These are phyloP conservation scores for Drosophila albomicans DNA, from an alignment of 1,140 invertebrate species.

Conservation along the genomic window DNA sequence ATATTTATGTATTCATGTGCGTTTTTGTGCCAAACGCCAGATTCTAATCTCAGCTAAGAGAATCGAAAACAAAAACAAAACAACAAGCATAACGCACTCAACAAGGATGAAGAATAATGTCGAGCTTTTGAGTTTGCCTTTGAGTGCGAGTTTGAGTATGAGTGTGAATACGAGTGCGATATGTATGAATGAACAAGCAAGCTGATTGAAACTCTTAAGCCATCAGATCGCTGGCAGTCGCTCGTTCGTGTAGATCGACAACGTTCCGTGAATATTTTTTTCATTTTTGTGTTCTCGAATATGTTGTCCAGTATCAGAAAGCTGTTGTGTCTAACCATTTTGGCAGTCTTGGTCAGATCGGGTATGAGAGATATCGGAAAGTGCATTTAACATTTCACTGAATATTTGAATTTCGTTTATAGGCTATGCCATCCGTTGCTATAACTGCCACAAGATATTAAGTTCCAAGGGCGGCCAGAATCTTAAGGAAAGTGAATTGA, in stretches of 20 bases:
- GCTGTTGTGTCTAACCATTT: conserved; percentile 62
- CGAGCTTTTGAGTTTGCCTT: neutral
- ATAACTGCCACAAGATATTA: conserved; percentile 65
- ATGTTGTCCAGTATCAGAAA: conserved; percentile 72
- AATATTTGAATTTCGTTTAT: neutral
- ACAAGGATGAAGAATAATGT: conserved; percentile 5
- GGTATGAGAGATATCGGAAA: conserved; percentile 47
- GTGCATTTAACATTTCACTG: neutral
- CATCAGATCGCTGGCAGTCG: conserved; percentile 43
- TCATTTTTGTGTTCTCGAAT: conserved; percentile 31
- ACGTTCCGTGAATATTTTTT: neutral
- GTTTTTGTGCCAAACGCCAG: conserved; percentile 49
- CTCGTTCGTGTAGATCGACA: conserved; percentile 47
- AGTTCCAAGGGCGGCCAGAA: conserved; percentile 66
- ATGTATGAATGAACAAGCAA: neutral
- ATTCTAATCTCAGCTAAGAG: conserved; percentile 52
- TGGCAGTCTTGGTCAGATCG: conserved; percentile 68
- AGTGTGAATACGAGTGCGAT: conserved; percentile 22
- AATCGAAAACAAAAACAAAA: conserved; percentile 26
- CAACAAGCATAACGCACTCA: conserved; percentile 40
- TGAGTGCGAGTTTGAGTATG: conserved; percentile 3
- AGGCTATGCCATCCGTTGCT: conserved; percentile 78
- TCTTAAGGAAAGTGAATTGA: conserved; percentile 59
- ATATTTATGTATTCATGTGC: conserved; percentile 2
- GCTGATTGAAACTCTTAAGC: conserved; percentile 1